Base-by-base conservation (phyloP, 2,113 vertebrate genomes). In the Mirounga angustirostris region DNA sequence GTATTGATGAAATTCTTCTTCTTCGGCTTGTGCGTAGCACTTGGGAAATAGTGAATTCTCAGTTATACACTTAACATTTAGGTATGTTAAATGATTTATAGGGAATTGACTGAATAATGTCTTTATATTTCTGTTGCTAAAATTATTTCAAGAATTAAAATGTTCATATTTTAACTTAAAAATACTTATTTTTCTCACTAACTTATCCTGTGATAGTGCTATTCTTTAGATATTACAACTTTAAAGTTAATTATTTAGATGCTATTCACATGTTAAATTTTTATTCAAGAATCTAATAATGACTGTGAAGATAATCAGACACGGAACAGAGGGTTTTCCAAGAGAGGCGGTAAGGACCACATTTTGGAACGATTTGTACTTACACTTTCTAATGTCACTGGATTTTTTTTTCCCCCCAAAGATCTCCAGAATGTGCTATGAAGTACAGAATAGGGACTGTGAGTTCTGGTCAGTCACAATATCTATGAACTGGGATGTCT, bases 301-400 rank as follows among this genome's bases (percentile, higher is more conserved):
- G 97, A 96, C 58, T 84, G 88, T 92, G 97, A 98, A 97, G 98
- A 98, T 43, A 92, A 84, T 96, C 97, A 86, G 30, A 80, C 96
- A 96, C 78, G 88, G 83, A 97, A 26, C 91, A 97, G 96, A 97
- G 93, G 86, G 5, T 97, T 97, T 92, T 81, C 95, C 79, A 97
- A 94, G 94, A 98, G 98, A 97, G 97, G 98, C 16, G 98, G 98
- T 98, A 98, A 98, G 95, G n/a, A 43, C 7, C 30, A 59, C 33
- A 6, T 78, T 85, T 96, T 89, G 26, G 26, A 90, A 87, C 26
- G 86, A 4, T 73, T 92, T 96, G 28, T 88, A 28, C 26, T 78
- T 94, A 65, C 1, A 12, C 65, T 82, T 88, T 61, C 22, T 96
- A 30, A 61, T 46, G 40, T 90, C 11, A 15, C 24, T 78, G n/a